These are phyloP conservation scores for Anastrepha ludens DNA, from an alignment of 1,140 invertebrate species.

Conservation along the genomic window DNA sequence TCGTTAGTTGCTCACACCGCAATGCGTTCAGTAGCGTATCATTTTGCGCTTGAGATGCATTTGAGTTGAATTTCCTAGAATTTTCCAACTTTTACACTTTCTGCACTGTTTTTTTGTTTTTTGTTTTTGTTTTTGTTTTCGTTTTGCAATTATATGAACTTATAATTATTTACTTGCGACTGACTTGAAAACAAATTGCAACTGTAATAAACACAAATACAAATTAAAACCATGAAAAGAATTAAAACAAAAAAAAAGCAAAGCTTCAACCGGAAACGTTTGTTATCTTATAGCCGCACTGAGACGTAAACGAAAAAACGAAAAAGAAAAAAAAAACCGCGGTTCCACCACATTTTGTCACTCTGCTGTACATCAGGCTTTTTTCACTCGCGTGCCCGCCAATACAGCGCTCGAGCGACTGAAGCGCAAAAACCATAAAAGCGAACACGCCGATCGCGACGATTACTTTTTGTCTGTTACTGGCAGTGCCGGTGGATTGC, in stretches of 20 bases:
- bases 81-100: not conserved
- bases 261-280: constrained; percentile 7
- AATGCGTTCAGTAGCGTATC: constrained; percentile 24
- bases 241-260: not conserved
- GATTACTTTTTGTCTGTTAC: not conserved
- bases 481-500: not conserved
- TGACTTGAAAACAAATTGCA: not conserved
- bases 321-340: not conserved
- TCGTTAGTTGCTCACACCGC: constrained; percentile 6
- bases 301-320: not conserved
- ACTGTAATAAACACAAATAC: constrained; percentile 13
- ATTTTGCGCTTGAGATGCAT: constrained; percentile 26
- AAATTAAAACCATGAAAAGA: constrained; percentile 3
- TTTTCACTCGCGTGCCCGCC: not conserved
- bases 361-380: too few relatives aligned
- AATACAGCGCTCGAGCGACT: not conserved
- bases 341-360: not conserved
- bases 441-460: not conserved
- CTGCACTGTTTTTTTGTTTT: not conserved
- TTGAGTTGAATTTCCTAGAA: constrained; percentile 2
- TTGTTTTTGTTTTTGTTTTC: not conserved
- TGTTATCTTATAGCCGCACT: not conserved
- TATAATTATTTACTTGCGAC: not conserved
- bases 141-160: not conserved
- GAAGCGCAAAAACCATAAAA: constrained; percentile 10